Evolutionary conservation across 2,113 vertebrate genomes (phyloP).

Genomic region (Mustela nigripes): DNA sequence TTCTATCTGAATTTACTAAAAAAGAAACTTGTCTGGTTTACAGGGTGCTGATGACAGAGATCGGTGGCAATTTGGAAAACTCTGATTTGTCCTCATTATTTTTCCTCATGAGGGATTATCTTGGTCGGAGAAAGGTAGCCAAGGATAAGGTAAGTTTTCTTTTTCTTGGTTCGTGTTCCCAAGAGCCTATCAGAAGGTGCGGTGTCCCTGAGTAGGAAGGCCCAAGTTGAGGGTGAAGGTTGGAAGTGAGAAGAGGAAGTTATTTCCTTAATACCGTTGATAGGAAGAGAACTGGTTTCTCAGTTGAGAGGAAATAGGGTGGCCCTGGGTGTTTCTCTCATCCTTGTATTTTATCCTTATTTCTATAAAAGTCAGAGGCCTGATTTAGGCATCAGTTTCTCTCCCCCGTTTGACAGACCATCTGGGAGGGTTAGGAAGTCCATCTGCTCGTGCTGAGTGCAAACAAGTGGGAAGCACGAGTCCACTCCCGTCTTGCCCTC

Average conservation of each 20-base stretch:
- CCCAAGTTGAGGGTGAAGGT: background rate
- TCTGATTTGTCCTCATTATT: conserved; percentile 90
- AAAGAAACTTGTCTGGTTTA: conserved; percentile 75
- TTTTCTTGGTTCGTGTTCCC: background rate
- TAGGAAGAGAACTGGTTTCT: conserved; percentile 41
- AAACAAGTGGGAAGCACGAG: background rate
- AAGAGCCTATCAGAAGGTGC: conserved; percentile 15
- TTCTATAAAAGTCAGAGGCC: background rate
- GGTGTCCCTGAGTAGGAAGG: background rate
- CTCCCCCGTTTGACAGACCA: background rate
- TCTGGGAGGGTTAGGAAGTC: background rate
- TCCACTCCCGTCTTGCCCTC: background rate
- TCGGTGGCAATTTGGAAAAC: conserved; percentile 91
- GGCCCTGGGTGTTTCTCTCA: background rate
- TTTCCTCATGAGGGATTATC: conserved; percentile 89
- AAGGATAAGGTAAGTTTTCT: conserved; percentile 89
- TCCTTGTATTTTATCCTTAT: conserved; percentile 25
- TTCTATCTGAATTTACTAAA: conserved; percentile 68
- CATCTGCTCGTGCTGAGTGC: background rate
- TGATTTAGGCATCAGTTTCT: background rate
- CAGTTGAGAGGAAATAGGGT: background rate
- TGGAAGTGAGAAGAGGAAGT: background rate
- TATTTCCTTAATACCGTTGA: background rate
- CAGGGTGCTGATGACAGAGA: conserved; percentile 93
- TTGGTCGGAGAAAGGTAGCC: conserved; percentile 86